Conservation (phyloP, 2,797 vertebrate species). For the Trachops cirrhosus region DNA sequence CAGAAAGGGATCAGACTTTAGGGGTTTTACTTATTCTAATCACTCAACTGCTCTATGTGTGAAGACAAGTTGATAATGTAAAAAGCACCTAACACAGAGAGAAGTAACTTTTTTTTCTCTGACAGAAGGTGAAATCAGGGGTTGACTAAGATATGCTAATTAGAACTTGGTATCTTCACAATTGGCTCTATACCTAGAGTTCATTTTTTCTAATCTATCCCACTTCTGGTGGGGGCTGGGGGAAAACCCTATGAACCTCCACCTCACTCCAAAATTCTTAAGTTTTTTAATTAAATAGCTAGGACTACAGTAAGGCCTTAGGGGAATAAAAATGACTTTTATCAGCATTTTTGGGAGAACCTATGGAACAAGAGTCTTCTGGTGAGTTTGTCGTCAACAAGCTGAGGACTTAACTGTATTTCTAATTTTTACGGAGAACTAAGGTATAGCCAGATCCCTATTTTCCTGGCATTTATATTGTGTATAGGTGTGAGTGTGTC, state of each 20-base stretch:
- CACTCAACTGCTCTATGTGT: neutral
- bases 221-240: neutral
- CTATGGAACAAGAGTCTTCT: neutral
- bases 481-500: neutral
- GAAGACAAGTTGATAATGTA: neutral
- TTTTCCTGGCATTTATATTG: slow-evolving; percentile 14
- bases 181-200: neutral
- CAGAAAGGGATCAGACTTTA: neutral
- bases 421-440: slow-evolving; percentile 37
- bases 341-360: slow-evolving; percentile 25
- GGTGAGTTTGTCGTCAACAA: neutral
- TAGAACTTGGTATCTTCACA: neutral
- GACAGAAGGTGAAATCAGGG: slow-evolving; percentile 3
- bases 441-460: neutral
- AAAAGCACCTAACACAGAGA: neutral
- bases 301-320: neutral
- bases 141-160: neutral
- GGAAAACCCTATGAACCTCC: neutral
- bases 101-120: neutral
- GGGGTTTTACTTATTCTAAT: slow-evolving; percentile 11
- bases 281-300: slow-evolving; percentile 19
- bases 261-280: neutral
- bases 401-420: neutral
- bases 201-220: neutral
- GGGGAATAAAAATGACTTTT: neutral